phyloP scores from a whole-genome alignment of 2,888 invertebrate genomes.

The Cephus spinipes region DNA sequence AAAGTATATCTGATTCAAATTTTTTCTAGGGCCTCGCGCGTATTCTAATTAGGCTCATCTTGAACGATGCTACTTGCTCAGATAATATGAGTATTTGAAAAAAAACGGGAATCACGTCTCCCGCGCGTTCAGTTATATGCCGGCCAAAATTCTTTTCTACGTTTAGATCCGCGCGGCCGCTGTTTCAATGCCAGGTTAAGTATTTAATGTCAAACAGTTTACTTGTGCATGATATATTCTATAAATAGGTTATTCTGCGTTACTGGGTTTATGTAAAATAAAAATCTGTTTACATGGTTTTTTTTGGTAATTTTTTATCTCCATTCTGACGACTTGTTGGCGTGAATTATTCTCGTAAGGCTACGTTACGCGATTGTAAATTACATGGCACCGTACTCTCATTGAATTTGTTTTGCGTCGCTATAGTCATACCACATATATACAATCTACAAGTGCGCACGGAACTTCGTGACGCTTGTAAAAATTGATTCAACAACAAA shows the following conservation, averaged over 20 bases:
- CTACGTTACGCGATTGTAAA: background rate
- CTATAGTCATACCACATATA: background rate
- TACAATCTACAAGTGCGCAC: background rate
- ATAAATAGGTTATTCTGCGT: background rate
- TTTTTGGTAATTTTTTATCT: background rate
- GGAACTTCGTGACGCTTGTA: background rate
- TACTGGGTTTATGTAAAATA: background rate
- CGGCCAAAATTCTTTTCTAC: too few species aligned
- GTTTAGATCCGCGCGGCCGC: too few species aligned
- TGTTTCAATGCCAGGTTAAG: too few species aligned
- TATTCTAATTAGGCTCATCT: background rate
- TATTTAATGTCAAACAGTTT: too few species aligned
- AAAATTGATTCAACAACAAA: background rate
- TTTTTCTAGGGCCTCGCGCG: background rate
- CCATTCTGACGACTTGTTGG: background rate
- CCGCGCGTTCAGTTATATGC: too few species aligned
- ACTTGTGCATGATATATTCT: too few species aligned
- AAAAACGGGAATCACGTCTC: too few species aligned
- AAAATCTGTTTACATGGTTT: background rate
- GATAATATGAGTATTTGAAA: background rate
- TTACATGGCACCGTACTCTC: background rate
- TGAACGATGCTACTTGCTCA: background rate
- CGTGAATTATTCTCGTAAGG: background rate
- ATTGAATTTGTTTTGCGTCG: background rate
- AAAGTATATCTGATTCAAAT: background rate